Conservation (phyloP, 2,797 vertebrate genomes). For the Alauda arvensis region DNA sequence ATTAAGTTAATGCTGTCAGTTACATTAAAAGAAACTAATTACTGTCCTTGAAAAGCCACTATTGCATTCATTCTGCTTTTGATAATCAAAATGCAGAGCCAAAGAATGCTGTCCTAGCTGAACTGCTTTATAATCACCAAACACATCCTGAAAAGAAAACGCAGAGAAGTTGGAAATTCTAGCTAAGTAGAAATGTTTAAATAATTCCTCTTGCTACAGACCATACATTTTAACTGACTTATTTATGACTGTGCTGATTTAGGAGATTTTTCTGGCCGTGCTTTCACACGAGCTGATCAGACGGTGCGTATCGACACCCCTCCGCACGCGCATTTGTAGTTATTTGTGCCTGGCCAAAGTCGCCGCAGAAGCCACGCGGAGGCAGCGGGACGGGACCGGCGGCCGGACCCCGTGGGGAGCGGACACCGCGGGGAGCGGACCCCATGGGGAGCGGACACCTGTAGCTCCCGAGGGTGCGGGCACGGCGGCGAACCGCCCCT, state of each 20-base stretch:
- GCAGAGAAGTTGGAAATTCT: neutral
- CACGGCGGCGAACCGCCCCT: neutral
- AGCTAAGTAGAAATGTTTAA: neutral
- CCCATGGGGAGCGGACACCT: neutral
- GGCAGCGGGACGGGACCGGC: neutral
- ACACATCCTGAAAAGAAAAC: neutral
- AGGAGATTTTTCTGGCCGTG: neutral
- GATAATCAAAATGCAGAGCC: neutral
- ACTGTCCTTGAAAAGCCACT: neutral
- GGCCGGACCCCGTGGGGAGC: neutral
- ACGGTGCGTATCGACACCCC: neutral
- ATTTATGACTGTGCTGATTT: accelerated
- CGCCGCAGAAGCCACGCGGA: neutral
- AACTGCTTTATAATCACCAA: neutral
- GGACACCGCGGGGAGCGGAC: neutral
- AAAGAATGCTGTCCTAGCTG: neutral
- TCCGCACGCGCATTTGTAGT: neutral
- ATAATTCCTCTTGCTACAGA: neutral
- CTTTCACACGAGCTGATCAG: neutral
- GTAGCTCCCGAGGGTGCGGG: neutral
- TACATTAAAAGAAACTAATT: neutral
- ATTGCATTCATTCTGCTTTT: neutral
- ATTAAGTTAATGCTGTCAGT: neutral
- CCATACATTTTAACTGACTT: neutral
- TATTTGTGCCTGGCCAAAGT: neutral